Conservation (phyloP, 2,888 invertebrate species). For the Trichogramma evanescens region DNA sequence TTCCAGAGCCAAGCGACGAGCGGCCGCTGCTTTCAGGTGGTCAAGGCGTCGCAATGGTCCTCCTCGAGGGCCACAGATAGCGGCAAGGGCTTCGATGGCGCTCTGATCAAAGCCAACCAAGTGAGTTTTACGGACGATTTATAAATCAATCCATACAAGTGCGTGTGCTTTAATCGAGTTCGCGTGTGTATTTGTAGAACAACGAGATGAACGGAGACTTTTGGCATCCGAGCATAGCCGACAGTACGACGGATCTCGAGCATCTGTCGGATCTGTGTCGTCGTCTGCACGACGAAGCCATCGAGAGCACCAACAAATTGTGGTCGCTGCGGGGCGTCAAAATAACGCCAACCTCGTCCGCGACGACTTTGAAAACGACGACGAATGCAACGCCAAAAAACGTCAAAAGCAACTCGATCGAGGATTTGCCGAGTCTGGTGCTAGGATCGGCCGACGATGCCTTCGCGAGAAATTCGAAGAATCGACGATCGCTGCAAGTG, state of each 20-base stretch:
- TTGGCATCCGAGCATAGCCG: conserved; percentile 11
- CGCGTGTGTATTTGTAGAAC: not conserved
- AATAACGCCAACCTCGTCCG: no score
- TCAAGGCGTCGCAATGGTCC: conserved; percentile 36
- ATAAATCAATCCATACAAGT: not conserved
- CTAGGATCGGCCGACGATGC: conserved; percentile 44
- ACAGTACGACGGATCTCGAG: conserved; percentile 22
- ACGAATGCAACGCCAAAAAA: conserved; percentile 25
- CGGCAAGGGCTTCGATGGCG: conserved; percentile 9
- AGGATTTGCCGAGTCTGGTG: conserved; percentile 44
- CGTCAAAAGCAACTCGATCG: conserved; percentile 50
- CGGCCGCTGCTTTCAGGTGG: conserved; percentile 32
- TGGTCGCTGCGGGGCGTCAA: not conserved
- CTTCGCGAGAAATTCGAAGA: conserved; percentile 61
- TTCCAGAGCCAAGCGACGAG: conserved; percentile 35
- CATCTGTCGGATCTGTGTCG: conserved; percentile 48
- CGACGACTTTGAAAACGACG: not conserved
- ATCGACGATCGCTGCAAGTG: conserved; percentile 62
- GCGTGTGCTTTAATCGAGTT: no score
- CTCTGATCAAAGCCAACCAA: conserved; percentile 5
- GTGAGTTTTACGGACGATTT: conserved; percentile 4
- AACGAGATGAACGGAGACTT: conserved; percentile 1
- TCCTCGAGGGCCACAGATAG: conserved; percentile 34
- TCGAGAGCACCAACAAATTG: conserved; percentile 35
- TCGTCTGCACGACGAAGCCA: conserved; percentile 48